phyloP scores from a whole-genome alignment of 2,113 vertebrate genomes.

The Chaetops frenatus region DNA sequence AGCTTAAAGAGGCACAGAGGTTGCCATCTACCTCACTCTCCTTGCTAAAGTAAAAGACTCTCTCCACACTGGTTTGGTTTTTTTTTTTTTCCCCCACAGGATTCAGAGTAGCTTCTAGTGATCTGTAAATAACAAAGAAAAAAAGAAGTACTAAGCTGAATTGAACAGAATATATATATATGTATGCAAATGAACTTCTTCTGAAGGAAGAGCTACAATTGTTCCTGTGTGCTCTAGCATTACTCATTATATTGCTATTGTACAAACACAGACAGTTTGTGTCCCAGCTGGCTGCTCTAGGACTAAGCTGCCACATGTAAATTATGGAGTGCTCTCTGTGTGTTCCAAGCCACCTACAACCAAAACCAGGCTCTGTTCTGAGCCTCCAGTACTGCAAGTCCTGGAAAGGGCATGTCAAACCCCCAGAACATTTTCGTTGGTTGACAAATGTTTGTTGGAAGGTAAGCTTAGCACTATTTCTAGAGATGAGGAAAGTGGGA shows the following conservation, averaged over 20 bases:
- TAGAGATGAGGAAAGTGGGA: neutral
- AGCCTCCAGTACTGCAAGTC: neutral
- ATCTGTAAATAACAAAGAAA: neutral
- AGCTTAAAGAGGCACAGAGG: neutral
- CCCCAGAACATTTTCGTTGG: neutral
- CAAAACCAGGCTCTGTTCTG: neutral
- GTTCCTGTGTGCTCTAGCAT: neutral
- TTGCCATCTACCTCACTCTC: neutral
- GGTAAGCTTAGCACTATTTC: neutral
- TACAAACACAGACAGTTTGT: neutral
- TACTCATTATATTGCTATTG: neutral
- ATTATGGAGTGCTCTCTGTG: neutral
- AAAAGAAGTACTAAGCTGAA: neutral
- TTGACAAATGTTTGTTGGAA: neutral
- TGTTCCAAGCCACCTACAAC: neutral
- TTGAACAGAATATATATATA: too few relatives aligned
- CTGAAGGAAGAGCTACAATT: neutral
- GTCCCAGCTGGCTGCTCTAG: neutral
- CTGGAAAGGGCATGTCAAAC: neutral
- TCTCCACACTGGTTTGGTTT: too few relatives aligned
- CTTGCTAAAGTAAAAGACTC: neutral
- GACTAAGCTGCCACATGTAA: neutral
- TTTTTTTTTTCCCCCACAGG: fast-evolving
- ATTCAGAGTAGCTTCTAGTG: neutral
- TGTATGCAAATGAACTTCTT: neutral